Percentiles rank a stretch among this genome's conserved stretches.
Conservation (phyloP, 37 sponge, comb jelly and placozoan genomes). For the Axinella damicornis region DNA sequence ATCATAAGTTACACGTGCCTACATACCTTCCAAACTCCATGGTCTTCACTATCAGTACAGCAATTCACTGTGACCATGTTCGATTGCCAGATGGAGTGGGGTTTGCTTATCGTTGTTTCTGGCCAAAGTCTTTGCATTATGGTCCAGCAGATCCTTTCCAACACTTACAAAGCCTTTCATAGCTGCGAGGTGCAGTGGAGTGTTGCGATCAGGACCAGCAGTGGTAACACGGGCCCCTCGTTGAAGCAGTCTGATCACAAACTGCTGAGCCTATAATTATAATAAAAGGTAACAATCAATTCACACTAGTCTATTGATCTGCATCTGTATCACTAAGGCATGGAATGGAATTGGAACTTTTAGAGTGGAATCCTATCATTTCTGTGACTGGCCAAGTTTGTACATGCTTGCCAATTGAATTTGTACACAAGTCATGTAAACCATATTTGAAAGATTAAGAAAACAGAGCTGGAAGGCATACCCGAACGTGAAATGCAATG, state of each 20-base stretch:
- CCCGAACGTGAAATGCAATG: too few species aligned
- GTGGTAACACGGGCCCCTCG: neutral
- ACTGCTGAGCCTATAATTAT: neutral
- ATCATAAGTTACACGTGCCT: too few species aligned
- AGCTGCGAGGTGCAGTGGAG: neutral
- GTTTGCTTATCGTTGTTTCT: neutral
- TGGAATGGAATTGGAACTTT: too few species aligned
- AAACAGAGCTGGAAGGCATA: too few species aligned
- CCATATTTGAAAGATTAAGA: too few species aligned
- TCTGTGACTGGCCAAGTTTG: too few species aligned
- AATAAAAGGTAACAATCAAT: too few species aligned
- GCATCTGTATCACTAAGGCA: too few species aligned
- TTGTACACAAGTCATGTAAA: too few species aligned
- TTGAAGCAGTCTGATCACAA: neutral
- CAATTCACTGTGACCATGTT: neutral
- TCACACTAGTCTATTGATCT: too few species aligned
- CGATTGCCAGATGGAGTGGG: neutral
- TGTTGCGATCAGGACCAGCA: neutral
- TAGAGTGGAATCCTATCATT: too few species aligned
- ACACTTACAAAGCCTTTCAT: neutral
- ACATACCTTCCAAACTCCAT: neutral
- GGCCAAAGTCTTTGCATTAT: neutral
- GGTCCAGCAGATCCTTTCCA: neutral
- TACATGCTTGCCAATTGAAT: too few species aligned
- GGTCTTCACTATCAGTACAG: neutral